Evolutionary conservation across 1,140 invertebrate genomes (phyloP).

Genomic region (Drosophila micromelanica): DNA sequence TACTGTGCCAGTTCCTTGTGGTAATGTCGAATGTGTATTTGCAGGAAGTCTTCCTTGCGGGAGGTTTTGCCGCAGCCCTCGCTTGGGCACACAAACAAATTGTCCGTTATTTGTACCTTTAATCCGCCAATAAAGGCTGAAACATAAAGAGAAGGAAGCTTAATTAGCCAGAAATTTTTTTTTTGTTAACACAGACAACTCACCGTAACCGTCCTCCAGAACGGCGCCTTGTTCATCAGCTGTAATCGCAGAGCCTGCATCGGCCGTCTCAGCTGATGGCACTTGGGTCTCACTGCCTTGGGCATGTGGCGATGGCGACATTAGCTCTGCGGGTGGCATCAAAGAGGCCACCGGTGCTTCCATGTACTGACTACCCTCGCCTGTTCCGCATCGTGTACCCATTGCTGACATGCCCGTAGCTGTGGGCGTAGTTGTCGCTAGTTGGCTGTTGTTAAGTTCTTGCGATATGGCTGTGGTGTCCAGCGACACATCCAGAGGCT

Average conservation of each 20-base stretch:
- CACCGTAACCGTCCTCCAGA: conserved; percentile 58
- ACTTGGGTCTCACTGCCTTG: conserved; percentile 18
- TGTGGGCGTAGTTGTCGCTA: conserved; percentile 12
- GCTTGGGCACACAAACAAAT: conserved; percentile 91
- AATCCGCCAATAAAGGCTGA: conserved; percentile 88
- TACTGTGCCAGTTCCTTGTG: conserved; percentile 91
- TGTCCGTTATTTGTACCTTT: conserved; percentile 89
- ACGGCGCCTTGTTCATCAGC: conserved; percentile 8
- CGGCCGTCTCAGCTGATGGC: conserved; percentile 18
- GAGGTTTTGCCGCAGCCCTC: conserved; percentile 94
- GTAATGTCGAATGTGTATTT: conserved; percentile 97
- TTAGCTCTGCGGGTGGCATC: conserved; percentile 72
- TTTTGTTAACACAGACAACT: neutral
- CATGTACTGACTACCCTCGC: conserved; percentile 69
- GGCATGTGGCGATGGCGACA: conserved; percentile 66
- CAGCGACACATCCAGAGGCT: conserved; percentile 49
- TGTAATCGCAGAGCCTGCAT: neutral
- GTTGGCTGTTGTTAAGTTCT: conserved; percentile 44
- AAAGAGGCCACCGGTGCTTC: conserved; percentile 72
- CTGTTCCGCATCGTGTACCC: conserved; percentile 15
- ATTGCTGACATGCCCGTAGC: conserved; percentile 36
- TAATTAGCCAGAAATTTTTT: neutral
- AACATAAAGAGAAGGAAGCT: conserved; percentile 42
- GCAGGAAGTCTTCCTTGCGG: conserved; percentile 93
- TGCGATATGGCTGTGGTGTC: conserved; percentile 28